Percentiles rank a stretch among this genome's conserved stretches.
Evolutionary conservation across 2,797 vertebrate species (phyloP).

Genomic region (Nyctalus aviator): DNA sequence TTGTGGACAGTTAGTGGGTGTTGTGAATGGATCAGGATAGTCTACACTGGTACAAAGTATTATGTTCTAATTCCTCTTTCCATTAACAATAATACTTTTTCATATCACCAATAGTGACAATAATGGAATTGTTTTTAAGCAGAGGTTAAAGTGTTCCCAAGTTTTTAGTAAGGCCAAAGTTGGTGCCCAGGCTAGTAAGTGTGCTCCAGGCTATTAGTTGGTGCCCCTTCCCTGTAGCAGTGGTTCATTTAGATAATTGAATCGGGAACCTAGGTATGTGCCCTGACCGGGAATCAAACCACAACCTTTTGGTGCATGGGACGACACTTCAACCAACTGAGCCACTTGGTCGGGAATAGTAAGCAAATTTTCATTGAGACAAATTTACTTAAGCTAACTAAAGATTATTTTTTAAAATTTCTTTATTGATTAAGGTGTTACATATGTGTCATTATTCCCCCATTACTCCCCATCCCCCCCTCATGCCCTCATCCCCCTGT

Average conservation of each 20-base stretch:
- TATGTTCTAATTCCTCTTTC: conserved; percentile 33
- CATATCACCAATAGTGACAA: background rate
- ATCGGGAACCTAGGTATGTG: background rate
- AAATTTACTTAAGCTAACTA: background rate
- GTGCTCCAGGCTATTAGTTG: background rate
- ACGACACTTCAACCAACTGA: background rate
- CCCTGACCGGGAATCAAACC: background rate
- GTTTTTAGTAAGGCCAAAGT: conserved; percentile 23
- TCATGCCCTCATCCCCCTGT: too few relatives aligned
- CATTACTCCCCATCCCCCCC: too few relatives aligned
- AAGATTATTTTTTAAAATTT: background rate
- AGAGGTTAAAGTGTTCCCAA: conserved; percentile 23
- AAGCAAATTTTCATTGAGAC: conserved; percentile 21
- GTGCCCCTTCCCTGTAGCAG: background rate
- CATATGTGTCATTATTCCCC: too few relatives aligned
- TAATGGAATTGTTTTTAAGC: background rate
- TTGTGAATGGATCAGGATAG: background rate
- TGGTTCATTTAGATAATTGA: conserved; percentile 34
- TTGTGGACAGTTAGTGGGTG: background rate
- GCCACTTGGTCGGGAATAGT: background rate
- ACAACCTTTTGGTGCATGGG: background rate
- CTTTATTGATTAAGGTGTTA: too few relatives aligned
- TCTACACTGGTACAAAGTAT: conserved; percentile 9
- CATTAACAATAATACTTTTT: background rate
- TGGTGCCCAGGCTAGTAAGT: background rate